Base-by-base conservation (phyloP, 2,888 invertebrate species). In the Tillus elongatus region DNA sequence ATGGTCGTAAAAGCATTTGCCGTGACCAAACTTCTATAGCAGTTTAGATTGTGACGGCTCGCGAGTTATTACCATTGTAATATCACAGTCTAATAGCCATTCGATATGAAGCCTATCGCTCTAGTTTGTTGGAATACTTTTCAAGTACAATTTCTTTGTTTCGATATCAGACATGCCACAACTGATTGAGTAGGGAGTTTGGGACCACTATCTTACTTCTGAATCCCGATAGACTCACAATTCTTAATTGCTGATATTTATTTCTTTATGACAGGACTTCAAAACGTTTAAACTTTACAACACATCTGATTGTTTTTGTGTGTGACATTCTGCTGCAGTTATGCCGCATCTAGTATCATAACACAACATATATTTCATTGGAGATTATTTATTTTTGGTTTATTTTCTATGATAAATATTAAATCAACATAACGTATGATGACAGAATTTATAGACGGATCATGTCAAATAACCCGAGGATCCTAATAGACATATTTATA, bases 1-100 rank as follows among this genome's bases (percentile, higher is more conserved):
- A 74, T 75, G 76, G 76, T 79, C 81, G 78, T 83, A 82, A 82
- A 82, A 74, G 80, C 82, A 82, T 83, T 83, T 82, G 79, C 77
- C 82, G 78, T 82, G 81, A 82, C 82, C 82, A 77, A 79, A 79
- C 74, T 76, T 76, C 61, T 58, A 51, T 56, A 58, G 59, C 52
- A 57, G 62, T 60, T 65, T 61, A 64, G 66, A 66, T 64, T 63
- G 65, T 64, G 65, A 66, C 60, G 56, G 46, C 51, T 36, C 44
- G 46, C 49, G 54, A 57, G 53, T 52, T 54, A 57, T 55, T 54
- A 44, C 52, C 43, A 54, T 53, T 46, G 37, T 35, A 47, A 51
- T 56, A 55, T 59, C 60, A 60, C 61, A 60, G 57, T 58, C 60
- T 61, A 52, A 58, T 52, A 45, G 52, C 43, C 42, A 40, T 47